These are phyloP conservation scores for Cherax destructor DNA, from an alignment of 1,140 invertebrate genomes.

Conservation along the genomic window DNA sequence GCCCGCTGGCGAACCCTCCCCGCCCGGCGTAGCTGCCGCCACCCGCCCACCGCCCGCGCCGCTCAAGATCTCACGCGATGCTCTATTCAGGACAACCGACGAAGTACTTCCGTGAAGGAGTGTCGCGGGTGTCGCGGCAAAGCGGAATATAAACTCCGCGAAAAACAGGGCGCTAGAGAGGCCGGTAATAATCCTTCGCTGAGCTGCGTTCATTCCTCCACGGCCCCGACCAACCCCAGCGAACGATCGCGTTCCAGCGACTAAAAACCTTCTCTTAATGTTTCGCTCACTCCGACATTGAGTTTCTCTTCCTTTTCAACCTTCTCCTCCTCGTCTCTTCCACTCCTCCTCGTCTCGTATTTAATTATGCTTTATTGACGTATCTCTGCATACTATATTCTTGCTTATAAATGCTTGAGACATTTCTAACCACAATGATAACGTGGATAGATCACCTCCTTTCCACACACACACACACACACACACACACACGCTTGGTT, in stretches of 20 bases:
- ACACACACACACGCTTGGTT: too few species aligned
- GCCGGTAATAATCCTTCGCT: constrained; percentile 40
- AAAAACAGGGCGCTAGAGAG: neutral
- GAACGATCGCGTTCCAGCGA: neutral
- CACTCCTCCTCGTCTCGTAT: too few species aligned
- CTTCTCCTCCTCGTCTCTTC: too few species aligned
- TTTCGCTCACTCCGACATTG: neutral
- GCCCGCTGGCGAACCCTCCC: neutral
- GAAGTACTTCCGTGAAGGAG: neutral
- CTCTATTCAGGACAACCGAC: neutral
- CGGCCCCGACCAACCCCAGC: neutral
- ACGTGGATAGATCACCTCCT: too few species aligned
- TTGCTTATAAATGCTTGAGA: too few species aligned
- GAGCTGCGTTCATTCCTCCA: constrained; percentile 17
- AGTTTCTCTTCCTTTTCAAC: neutral
- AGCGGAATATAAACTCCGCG: constrained; percentile 39
- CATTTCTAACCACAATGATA: too few species aligned
- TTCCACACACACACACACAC: too few species aligned
- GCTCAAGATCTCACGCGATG: neutral
- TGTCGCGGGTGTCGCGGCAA: neutral
- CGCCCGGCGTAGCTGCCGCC: neutral
- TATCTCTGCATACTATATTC: too few species aligned
- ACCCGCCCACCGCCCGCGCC: neutral
- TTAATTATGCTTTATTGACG: too few species aligned
- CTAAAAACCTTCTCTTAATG: neutral